phyloP scores from a whole-genome alignment of 2,113 vertebrate species.

The Syrrhaptes paradoxus region DNA sequence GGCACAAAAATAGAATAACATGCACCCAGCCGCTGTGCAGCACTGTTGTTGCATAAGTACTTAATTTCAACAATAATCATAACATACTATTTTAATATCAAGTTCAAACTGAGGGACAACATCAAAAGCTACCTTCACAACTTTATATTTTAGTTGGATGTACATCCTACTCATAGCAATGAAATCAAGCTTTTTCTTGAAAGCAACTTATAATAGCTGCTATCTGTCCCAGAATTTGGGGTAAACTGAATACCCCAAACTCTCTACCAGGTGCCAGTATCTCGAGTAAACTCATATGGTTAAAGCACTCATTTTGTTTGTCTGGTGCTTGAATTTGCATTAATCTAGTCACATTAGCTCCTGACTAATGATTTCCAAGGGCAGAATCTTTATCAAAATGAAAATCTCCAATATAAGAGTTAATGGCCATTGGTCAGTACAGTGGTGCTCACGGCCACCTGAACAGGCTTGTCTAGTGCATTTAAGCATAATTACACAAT shows the following conservation, averaged over 20 bases:
- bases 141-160: not conserved
- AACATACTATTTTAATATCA: not conserved
- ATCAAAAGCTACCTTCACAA: not conserved
- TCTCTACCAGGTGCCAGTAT: not conserved
- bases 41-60: not conserved
- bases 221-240: not conserved
- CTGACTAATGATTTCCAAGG: not conserved
- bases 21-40: not conserved
- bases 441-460: fast-evolving
- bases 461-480: not conserved
- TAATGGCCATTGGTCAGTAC: not conserved
- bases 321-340: not conserved
- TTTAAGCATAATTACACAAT: not conserved
- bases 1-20: not conserved
- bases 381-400: not conserved
- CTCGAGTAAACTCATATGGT: not conserved
- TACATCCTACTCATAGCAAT: not conserved
- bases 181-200: not conserved
- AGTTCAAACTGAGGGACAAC: not conserved
- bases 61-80: not conserved
- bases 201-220: not conserved
- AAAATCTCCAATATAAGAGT: not conserved
- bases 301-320: not conserved
- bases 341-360: not conserved
- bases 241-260: not conserved